A percentile compares a stretch with the other conserved stretches of the same genome.
phyloP scores from a whole-genome alignment of 2,797 vertebrate genomes.

The Rhinophrynus dorsalis region DNA sequence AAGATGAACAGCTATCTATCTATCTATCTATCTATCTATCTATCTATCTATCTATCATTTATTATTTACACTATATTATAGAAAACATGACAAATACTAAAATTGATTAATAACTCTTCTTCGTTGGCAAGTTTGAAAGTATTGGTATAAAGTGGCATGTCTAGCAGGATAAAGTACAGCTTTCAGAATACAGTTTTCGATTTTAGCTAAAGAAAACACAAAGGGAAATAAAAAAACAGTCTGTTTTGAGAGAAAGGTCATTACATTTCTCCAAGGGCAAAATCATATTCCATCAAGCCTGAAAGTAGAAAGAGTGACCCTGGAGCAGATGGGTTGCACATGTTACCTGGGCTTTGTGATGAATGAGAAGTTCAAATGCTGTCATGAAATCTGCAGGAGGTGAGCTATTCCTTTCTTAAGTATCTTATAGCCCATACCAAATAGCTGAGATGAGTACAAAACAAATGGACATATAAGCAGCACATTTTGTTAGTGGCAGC shows the following conservation, averaged over 20 bases:
- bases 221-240: constrained; percentile 32
- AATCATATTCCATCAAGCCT: constrained; percentile 40
- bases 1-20: no score
- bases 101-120: constrained; percentile 4
- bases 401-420: constrained; percentile 38
- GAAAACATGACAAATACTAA: background rate
- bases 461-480: no score
- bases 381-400: constrained; percentile 43
- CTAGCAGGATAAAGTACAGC: constrained; percentile 24
- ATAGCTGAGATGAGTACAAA: no score
- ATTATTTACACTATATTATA: no score
- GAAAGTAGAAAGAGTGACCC: constrained; percentile 39
- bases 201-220: constrained; percentile 38
- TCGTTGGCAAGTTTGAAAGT: constrained; percentile 3
- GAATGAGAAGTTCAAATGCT: constrained; percentile 45
- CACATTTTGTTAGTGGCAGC: no score
- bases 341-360: constrained; percentile 45
- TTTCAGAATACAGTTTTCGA: constrained; percentile 31
- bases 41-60: no score
- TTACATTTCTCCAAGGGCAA: constrained; percentile 47
- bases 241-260: constrained; percentile 38
- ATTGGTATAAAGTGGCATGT: constrained; percentile 29
- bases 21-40: no score
- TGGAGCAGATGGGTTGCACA: constrained; percentile 47
- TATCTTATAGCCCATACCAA: constrained; percentile 8